Evolutionary conservation across 2,113 vertebrate species (phyloP), one percentile per base, ranked within the genome.

Genomic region (Eleginops maclovinus): DNA sequence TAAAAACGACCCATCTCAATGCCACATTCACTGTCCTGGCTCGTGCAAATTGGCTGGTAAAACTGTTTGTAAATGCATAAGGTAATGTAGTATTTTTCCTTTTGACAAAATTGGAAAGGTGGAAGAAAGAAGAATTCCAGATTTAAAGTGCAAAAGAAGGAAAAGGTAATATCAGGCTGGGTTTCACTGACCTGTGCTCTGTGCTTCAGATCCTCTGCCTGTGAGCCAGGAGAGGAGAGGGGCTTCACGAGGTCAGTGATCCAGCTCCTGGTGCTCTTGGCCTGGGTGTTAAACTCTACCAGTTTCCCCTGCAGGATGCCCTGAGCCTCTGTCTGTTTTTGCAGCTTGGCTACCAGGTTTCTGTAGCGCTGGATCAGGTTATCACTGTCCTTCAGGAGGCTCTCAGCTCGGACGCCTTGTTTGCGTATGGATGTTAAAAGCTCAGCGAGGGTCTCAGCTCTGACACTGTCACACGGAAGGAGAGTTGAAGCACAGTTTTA

Each of bases 381-480:
- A 36, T 94, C 91, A 0, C 88, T 67, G 36, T 94, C 91, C 77
- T 89, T 92, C 65, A 95, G 88, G 66, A 94, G 85, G 12, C 28
- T 60, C 50, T 95, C 95, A 1, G 79, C 84, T 72, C 92, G 73
- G 67, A 95, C 76, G 4, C 94, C 94, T 60, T 88, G 92, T 64
- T 78, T 79, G 47, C 93, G 91, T 2, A 94, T 75, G 0, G 92
- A 91, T 0, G 87, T 84, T 4, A 94, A 31, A 14, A 92, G 70
- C 36, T 91, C 86, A 10, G 43, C 40, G 61, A 94, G 91, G 14
- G 70, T 49, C 21, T 94, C 90, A 0, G 71, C 85, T 65, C 60
- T 69, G 3, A 58, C 71, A 8, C 93, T 94, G 86, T 16, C 0
- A 44, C 21, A 72, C 2, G 47, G 21, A 28, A 12, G 2, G 9